A percentile compares a stretch with the other conserved stretches of the same genome.
These are phyloP conservation scores for Hypocryptadius cinnamomeus DNA, from an alignment of 2,113 vertebrate species.

Conservation along the genomic window DNA sequence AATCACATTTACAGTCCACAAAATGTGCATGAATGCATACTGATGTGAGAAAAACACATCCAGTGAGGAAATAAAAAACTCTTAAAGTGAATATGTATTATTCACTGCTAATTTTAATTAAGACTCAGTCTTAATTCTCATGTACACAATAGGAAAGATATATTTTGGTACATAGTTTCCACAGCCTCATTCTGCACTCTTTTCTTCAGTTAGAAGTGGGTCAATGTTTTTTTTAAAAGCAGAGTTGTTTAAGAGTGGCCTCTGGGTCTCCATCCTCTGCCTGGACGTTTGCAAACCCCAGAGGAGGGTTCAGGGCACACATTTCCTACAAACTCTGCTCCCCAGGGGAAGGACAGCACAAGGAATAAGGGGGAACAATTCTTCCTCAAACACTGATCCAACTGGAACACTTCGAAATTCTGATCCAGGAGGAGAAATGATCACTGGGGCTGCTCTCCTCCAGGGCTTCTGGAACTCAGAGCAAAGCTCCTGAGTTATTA, in stretches of 20 bases:
- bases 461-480: not conserved
- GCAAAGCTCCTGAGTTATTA: not conserved
- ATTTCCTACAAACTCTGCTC: not conserved
- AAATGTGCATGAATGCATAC: not conserved
- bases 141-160: not conserved
- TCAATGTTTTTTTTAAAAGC: not conserved
- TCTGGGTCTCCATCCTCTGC: not conserved
- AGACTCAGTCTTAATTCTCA: not conserved
- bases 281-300: not conserved
- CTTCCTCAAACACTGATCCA: not conserved
- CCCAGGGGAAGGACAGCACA: not conserved
- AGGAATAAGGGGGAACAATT: not conserved
- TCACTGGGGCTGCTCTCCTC: not conserved
- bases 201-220: not conserved
- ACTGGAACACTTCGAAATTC: not conserved
- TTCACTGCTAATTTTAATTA: not conserved
- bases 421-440: not conserved
- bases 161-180: not conserved
- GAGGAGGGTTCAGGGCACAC: not conserved
- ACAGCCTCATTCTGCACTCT: not conserved
- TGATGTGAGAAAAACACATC: not conserved
- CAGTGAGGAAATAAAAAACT: not conserved
- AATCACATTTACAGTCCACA: not conserved
- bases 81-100: not conserved
- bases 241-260: not conserved